Base-by-base conservation (phyloP, 2,797 vertebrate genomes). In the Gymnothorax reevesii region DNA sequence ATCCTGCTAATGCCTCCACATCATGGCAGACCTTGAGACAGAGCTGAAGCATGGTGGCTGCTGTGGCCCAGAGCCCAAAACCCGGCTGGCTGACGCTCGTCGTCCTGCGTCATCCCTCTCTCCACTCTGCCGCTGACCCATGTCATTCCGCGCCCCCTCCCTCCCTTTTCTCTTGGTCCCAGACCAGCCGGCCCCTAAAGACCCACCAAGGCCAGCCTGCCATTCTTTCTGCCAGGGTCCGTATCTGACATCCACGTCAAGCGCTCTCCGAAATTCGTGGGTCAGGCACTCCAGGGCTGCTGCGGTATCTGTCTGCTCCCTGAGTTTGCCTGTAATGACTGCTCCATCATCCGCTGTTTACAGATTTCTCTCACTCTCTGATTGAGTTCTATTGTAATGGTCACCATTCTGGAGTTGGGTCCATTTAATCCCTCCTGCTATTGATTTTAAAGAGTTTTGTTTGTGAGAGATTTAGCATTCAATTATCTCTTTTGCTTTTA, bases 401-500 rank as follows among this genome's bases (percentile, higher is more conserved):
- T 66, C 60, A 66, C 64, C 12, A 55, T 17, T 27, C 17, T n/a
- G 52, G 12, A 13, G 33, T 13, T 52, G 7, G 7, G 8, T 12
- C 27, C 0, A 20, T 20, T 84, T 7, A 15, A 20, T 60, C 12
- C n/a, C 7, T 7, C 33, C 17, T 20, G 25, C 10, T 8, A 59
- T 62, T 62, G 2, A 17, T 54, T 42, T 27, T 22, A 73, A n/a
- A 27, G 1, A 13, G 20, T 69, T 62, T 2, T 20, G 54, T 52
- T 64, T 7, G 22, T 17, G 6, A n/a, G 17, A 10, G 2, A 12
- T 69, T 60, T 60, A 22, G 33, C 62, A 9, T 84, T 62, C 3
- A 49, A 60, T 86, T 57, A 33, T 17, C n/a, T 62, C 42, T n/a
- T 87, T 87, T 75, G 25, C 80, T 27, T 86, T 42, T n/a, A 60